Conservation (phyloP, 2,888 invertebrate genomes). For the Tenthredo mesomela region DNA sequence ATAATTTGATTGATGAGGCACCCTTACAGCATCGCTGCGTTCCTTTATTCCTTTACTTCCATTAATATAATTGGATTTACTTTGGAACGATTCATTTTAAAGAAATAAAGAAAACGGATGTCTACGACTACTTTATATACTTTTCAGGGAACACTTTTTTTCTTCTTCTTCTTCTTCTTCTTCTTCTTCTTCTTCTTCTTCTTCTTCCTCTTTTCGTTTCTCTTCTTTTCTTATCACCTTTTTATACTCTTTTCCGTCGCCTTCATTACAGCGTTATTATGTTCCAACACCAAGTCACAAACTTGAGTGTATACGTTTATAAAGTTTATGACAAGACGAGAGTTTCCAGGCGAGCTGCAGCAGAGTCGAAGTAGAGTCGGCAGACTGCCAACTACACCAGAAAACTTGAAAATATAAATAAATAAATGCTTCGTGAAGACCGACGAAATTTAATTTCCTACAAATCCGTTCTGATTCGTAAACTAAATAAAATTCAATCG, state of each 20-base stretch:
- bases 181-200: neutral
- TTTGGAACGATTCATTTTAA: conserved; percentile 38
- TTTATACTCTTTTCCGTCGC: conserved; percentile 33
- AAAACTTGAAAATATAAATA: conserved; percentile 4
- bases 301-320: conserved; percentile 44
- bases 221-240: conserved; percentile 17
- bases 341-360: conserved; percentile 8
- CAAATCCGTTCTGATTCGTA: conserved; percentile 17
- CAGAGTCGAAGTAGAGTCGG: conserved; percentile 33
- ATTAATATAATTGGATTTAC: conserved; percentile 50
- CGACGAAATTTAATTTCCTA: neutral
- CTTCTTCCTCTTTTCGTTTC: neutral
- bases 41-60: conserved; percentile 47
- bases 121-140: conserved; percentile 9
- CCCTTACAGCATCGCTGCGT: conserved; percentile 24
- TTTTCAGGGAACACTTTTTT: neutral
- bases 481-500: neutral
- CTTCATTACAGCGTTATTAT: conserved; percentile 43
- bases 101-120: conserved; percentile 27
- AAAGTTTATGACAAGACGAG: conserved; percentile 49
- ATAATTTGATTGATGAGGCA: conserved; percentile 50
- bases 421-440: neutral
- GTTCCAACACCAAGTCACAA: conserved; percentile 40
- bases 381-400: conserved; percentile 25
- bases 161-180: neutral